Conservation (phyloP, 64 coral and sea anemone species). For the Dendrophyllia cribrosa region DNA sequence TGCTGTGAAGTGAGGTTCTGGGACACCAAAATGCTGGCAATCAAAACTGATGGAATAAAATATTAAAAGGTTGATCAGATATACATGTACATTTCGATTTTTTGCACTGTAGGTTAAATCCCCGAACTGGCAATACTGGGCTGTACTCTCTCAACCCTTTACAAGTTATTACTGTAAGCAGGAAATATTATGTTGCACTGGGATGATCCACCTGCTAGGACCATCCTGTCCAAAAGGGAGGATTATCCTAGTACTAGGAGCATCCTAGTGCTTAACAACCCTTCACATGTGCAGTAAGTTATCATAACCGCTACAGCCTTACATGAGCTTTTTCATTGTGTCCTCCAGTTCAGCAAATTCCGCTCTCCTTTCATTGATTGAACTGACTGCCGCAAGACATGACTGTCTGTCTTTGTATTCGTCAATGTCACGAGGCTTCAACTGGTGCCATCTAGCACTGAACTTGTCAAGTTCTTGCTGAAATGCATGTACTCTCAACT, state of each 20-base stretch:
- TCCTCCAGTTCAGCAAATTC: slow-evolving; percentile 98
- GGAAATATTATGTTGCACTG: too few species aligned
- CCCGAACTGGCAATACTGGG: too few species aligned
- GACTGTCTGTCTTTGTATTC: slow-evolving; percentile 85
- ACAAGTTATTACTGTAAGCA: too few species aligned
- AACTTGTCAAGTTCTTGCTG: slow-evolving; percentile 97
- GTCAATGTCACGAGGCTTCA: slow-evolving; percentile 95
- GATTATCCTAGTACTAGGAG: too few species aligned
- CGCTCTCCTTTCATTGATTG: slow-evolving; percentile 94
- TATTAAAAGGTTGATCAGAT: background rate
- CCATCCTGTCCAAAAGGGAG: too few species aligned
- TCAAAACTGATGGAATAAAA: slow-evolving; percentile 71
- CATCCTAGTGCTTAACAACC: background rate
- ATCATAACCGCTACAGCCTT: background rate
- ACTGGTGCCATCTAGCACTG: slow-evolving; percentile 94
- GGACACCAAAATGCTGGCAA: slow-evolving; percentile 93
- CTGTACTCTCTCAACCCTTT: too few species aligned
- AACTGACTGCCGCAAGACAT: slow-evolving; percentile 90
- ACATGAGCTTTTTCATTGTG: slow-evolving; percentile 96
- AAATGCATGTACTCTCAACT: slow-evolving; percentile 92
- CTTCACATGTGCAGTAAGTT: background rate
- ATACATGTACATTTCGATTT: too few species aligned
- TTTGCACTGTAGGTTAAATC: too few species aligned
- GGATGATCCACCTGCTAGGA: too few species aligned
- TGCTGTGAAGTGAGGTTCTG: slow-evolving; percentile 87